Evolutionary conservation across 1,140 invertebrate species (phyloP), one percentile per base, ranked within the genome.

Genomic region (Pollicipes pollicipes): DNA sequence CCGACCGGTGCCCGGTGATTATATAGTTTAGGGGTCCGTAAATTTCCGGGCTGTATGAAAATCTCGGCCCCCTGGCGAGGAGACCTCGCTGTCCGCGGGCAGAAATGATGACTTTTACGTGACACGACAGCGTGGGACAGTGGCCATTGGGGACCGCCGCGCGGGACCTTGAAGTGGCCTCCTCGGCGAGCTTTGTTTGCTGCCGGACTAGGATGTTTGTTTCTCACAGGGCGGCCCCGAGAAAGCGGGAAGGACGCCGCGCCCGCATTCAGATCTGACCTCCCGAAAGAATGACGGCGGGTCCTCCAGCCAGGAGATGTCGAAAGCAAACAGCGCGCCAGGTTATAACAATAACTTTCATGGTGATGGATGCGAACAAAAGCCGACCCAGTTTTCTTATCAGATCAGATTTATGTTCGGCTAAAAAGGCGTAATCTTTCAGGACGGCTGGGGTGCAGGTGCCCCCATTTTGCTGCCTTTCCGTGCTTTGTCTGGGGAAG

Each of bases 51-150:
- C 8, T 58, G 45, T 58, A 58, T 58, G 45, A 58, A 58, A 58
- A 58, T 58, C 45, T 10, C 6, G 45, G 13, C 45, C 45, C 24
- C 45, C 45, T 21, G 45, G 45, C 2, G 45, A 2, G 45, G 2
- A 21, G 3, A 10, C 2, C 45, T 10, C 2, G 13, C 45, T 10
- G 45, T 10, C 45, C 45, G 45, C 13, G 2, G 45, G 45, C 45
- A 58, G 45, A 58, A 58, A 58, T 58, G 45, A 58, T 58, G 45
- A 58, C 45, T 58, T 58, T 58, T 58, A 58, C 45, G 45, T 58
- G 45, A 2, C 45, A 21, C 45, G 45, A 58, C 45, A 58, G 45
- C 45, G 45, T 58, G 45, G 45, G 45, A 58, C 45, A 24, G 45
- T 58, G 45, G 24, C 45, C 13, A 58, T 2, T 58, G 45, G 45